Evolutionary conservation across 2,797 vertebrate genomes (phyloP), one percentile per base, ranked within the genome.

Genomic region (Vespertilio murinus): DNA sequence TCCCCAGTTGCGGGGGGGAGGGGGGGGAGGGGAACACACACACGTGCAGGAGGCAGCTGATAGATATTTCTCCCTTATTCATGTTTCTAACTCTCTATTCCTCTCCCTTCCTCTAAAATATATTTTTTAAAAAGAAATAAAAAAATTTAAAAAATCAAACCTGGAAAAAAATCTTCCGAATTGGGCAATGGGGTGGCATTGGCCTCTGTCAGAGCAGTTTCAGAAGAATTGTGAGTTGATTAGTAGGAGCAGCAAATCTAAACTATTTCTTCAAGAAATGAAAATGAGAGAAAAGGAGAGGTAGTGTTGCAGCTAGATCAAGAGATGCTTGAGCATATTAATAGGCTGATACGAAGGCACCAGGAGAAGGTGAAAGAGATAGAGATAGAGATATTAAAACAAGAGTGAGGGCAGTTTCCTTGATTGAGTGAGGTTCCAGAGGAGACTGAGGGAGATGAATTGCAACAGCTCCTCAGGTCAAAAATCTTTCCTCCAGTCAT

Each of bases 401-500:
- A 80, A 47, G 74, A 75, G 52, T 42, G 49, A 90, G 25, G 10
- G 25, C n/a, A 88, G 47, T 78, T 90, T 59, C 40, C 81, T 79
- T 70, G 18, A 42, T 40, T 13, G 59, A 71, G n/a, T 73, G 30
- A 30, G 42, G n/a, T 67, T 84, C 69, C 56, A 45, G 30, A 89
- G 67, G 82, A 88, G 69, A 70, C 20, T 85, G n/a, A 61, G 65
- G 67, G 79, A 94, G 25, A 90, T 67, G 33, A 84, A 38, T 74
- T 81, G n/a, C 33, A 84, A 3, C 56, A 89, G 71, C 70, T 49
- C 52, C 47, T 83, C 33, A 77, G 67, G 30, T 49, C 35, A 75
- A 42, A 56, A 49, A 59, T 54, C 22, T 85, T 74, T 84, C 64
- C 28, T 79, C 8, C 20, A 70, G 38, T 70, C 8, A 61, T 56